Base-by-base conservation (phyloP, 2,888 invertebrate genomes). In the Meteorus colon region DNA sequence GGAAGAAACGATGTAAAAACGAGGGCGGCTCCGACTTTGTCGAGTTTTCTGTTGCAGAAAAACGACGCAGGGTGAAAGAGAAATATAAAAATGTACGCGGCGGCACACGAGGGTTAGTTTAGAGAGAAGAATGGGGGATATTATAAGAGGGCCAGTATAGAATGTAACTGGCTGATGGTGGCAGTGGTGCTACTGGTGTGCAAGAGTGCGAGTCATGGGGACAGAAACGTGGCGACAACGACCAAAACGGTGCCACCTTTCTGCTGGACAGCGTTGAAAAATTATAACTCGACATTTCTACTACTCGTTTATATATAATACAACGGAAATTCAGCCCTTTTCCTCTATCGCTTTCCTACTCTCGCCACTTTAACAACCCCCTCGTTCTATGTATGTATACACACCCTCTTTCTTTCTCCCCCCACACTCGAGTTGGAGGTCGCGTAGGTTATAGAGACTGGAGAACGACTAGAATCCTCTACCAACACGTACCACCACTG, bases 281-380 rank as follows among this genome's bases (percentile, higher is more conserved):
- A 82, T 84, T 82, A 80, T 79, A 81, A 79, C 73, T 71, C 73
- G 80, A 82, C 77, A 84, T 84, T 83, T 65, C 76, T 78, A 65
- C 24, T 31, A 31, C 31, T 41, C 41, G 14, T n/a, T 73, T 19
- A 48, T 65, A 75, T 80, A 80, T 81, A 78, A 78, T 80, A 83
- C 77, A 78, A 60, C 73, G 71, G 48, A 55, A 67, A 68, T 66
- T 71, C 31, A 55, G 59, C 65, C 62, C 41, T 29, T 34, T 19
- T 24, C 34, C 34, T 10, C 45, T 48, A 24, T 71, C 37, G 8
- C 37, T 65, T 65, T 65, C n/a, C n/a, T 51, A 1, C 51, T 68
- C 51, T 24, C 5, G 29, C 68, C 55, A 55, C 55, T 55, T 55
- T 19, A 55, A 55, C 55, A 55, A 48, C n/a, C n/a, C 19, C 19